These are phyloP conservation scores for Myanophis thanlyinensis DNA, from an alignment of 2,113 vertebrate species.

Conservation along the genomic window DNA sequence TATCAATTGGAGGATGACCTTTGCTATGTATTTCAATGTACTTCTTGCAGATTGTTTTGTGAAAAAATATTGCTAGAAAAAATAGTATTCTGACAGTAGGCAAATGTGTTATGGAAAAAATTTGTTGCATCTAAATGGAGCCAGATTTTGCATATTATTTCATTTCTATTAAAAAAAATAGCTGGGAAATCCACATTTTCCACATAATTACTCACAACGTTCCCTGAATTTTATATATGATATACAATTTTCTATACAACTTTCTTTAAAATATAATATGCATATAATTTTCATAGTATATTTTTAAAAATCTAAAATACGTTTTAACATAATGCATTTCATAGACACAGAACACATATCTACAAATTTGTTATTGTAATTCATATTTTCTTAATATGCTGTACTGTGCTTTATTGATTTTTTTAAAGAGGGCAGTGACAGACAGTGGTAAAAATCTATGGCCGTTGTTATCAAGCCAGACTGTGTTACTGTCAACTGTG, in stretches of 20 bases:
- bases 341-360: background rate
- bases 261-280: background rate
- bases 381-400: background rate
- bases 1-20: no score
- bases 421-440: background rate
- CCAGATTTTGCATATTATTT: background rate
- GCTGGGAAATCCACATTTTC: background rate
- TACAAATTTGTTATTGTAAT: background rate
- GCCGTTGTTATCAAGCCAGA: background rate
- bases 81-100: background rate
- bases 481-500: background rate
- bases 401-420: background rate
- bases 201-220: background rate
- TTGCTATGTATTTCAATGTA: background rate
- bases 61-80: background rate
- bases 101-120: background rate
- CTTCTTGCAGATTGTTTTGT: background rate
- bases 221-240: background rate
- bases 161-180: background rate
- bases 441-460: background rate
- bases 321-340: background rate
- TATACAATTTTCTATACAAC: background rate
- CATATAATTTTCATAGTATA: background rate
- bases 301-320: background rate
- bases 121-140: background rate